Percentiles rank a stretch among this genome's conserved stretches.
Conservation (phyloP, 2,797 vertebrate species). For the Halcyon chelicuti region DNA sequence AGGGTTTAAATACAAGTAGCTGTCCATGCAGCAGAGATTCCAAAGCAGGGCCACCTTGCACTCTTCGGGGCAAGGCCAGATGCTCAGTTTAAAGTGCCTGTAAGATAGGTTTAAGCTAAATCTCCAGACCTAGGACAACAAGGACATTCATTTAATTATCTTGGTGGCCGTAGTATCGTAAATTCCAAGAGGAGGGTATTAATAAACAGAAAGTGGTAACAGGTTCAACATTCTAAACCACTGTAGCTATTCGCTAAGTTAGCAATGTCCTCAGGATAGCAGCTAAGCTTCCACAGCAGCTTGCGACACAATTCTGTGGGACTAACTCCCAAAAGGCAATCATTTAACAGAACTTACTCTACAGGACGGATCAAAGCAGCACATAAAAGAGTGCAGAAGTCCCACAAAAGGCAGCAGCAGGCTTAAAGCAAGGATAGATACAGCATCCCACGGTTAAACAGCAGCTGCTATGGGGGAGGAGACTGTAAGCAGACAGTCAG, state of each 20-base stretch:
- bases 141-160: background rate
- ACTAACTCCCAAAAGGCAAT: background rate
- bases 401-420: slow-evolving; percentile 19
- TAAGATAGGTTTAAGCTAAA: background rate
- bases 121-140: background rate
- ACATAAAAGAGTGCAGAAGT: background rate
- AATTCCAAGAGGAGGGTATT: background rate
- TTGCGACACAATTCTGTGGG: background rate
- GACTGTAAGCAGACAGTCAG: slow-evolving; percentile 14
- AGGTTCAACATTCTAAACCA: background rate
- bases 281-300: background rate
- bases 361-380: background rate
- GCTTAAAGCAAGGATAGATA: background rate
- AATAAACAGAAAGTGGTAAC: background rate
- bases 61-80: background rate
- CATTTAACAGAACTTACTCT: background rate
- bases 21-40: background rate
- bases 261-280: background rate
- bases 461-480: slow-evolving; percentile 53
- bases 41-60: background rate
- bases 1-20: background rate
- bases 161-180: background rate
- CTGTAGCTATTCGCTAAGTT: background rate
- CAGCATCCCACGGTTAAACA: slow-evolving; percentile 21
- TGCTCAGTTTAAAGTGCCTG: background rate